Base-by-base conservation (phyloP, 2,113 vertebrate genomes). In the Sander vitreus region DNA sequence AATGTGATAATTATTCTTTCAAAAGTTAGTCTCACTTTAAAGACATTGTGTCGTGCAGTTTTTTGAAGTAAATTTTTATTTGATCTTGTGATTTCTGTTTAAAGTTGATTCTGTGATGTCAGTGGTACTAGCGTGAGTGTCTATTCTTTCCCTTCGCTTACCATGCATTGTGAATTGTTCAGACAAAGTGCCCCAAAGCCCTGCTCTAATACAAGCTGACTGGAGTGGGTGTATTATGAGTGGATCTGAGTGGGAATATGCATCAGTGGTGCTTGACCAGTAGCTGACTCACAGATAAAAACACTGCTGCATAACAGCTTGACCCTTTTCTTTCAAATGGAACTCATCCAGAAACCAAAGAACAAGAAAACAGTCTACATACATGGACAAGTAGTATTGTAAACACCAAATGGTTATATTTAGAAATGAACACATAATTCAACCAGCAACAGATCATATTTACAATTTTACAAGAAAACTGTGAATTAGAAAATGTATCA, bases 381-480 rank as follows among this genome's bases (percentile, higher is more conserved):
- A 54, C 23, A 67, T 18, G 3, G 15, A 54, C 9, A 15, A 73
- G 45, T 23, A 21, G 14, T 62, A 30, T 16, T 69, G 79, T 77
- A 88, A 91, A 86, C 88, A 76, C 50, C 71, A 90, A 80, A 77
- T 66, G 51, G 27, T 12, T 92, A 80, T 89, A 89, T 89, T 92
- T 83, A 81, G 73, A 85, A 77, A 85, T 76, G 6, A 80, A 67
- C 67, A 62, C 53, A 72, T 75, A 63, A 67, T 72, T 72, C 86
- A 70, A 79, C 81, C 78, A 74, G 88, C 75, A 91, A 86, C 73
- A 83, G 23, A 68, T 83, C 71, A 63, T 95, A 95, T 95, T 93
- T 95, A 95, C 94, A 95, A 89, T 90, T 94, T 88, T 91, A 92
- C 86, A 93, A 64, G 57, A 73, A 89, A 81, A 83, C 36, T 63